Evolutionary conservation across 2,888 invertebrate genomes (phyloP), one percentile per base, ranked within the genome.

Genomic region (Drosophila imparisetae): DNA sequence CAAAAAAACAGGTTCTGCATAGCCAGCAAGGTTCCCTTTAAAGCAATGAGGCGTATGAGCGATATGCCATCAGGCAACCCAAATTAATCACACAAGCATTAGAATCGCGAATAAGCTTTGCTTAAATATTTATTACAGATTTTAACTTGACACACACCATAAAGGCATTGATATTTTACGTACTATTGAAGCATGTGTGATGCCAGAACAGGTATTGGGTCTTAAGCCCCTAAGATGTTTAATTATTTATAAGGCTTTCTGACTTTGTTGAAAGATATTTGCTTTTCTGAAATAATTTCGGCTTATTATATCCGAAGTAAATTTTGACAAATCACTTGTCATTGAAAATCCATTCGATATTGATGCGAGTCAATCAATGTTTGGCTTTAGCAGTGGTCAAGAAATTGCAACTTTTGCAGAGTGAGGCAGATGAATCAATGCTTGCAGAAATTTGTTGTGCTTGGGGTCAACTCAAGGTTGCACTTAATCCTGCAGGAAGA

Each of bases 391-490:
- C 50, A n/a, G 27, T 3, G 27, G 2, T 15, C 29, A 18, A 40
- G 4, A 38, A 27, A 27, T 11, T 29, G 18, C 15, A 21, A 13
- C 13, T 15, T 15, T 36, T 11, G 10, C 21, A 53, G 15, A 24
- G 21, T 15, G 34, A 24, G 5, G 0, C 2, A 13, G 15, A 24
- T 27, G 11, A 18, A 54, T 54, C 54, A 30, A 30, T 42, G 18
- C 5, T 7, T 36, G 59, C 59, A 10, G 27, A 18, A 40, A 30
- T n/a, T 13, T 52, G n/a, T 40, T 32, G 32, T 15, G 18, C 11
- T 24, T 0, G 58, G 66, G 85, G 87, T 84, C 77, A 84, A 57
- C 55, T 73, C 62, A 87, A 87, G 78, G 85, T 85, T 80, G 78
- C 86, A 72, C n/a, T 32, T 21, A 52, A 58, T 27, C 34, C 53